A percentile compares a stretch with the other conserved stretches of the same genome.
Evolutionary conservation across 2,797 vertebrate species (phyloP).

Genomic region (Eremophila alpestris): DNA sequence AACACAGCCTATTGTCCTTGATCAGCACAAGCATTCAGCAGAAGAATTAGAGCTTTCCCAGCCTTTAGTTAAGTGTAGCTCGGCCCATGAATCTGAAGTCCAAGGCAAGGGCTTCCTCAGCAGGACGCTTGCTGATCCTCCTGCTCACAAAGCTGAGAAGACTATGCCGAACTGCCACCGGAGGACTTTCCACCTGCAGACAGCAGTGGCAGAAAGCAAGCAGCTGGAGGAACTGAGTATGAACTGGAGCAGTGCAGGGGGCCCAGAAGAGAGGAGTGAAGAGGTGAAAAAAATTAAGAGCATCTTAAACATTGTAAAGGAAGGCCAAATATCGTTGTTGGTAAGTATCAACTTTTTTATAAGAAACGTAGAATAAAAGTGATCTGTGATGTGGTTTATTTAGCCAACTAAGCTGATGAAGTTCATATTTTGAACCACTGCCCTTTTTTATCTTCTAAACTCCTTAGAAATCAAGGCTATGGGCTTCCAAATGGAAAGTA

Average conservation of each 20-base stretch:
- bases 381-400: neutral
- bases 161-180: slow-evolving; percentile 76
- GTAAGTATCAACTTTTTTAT: slow-evolving; percentile 72
- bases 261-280: slow-evolving; percentile 79
- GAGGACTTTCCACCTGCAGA: slow-evolving; percentile 79
- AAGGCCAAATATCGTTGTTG: slow-evolving; percentile 92
- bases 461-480: neutral
- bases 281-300: slow-evolving; percentile 90
- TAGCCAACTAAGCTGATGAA: neutral
- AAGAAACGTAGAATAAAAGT: neutral
- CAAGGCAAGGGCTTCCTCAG: slow-evolving; percentile 81
- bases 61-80: slow-evolving; percentile 74
- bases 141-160: slow-evolving; percentile 75
- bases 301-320: slow-evolving; percentile 94
- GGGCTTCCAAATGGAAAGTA: neutral
- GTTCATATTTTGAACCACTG: neutral
- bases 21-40: slow-evolving; percentile 80
- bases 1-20: slow-evolving; percentile 82
- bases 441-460: neutral
- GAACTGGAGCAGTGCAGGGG: slow-evolving; percentile 75
- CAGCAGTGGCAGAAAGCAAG: slow-evolving; percentile 61
- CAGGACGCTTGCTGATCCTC: slow-evolving; percentile 83
- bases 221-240: slow-evolving; percentile 77
- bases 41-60: slow-evolving; percentile 78
- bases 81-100: slow-evolving; percentile 80